Base-by-base conservation (phyloP, 2,113 vertebrate genomes). In the Serinus canaria region DNA sequence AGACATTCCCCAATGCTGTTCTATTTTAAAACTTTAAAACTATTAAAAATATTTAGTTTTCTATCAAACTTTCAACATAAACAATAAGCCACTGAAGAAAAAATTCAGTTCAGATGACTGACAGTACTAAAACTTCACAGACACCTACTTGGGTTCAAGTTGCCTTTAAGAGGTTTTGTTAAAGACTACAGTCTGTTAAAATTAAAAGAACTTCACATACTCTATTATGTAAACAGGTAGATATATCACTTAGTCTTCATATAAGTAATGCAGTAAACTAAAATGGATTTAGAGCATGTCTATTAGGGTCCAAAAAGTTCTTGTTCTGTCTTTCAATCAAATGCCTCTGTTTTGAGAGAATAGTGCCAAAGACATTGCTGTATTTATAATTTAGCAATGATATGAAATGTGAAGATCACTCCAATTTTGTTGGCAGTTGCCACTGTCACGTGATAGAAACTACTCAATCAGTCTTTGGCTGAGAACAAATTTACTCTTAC, bases 401-500 rank as follows among this genome's bases (percentile, higher is more conserved):
- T 50, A 91, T 18, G n/a, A 59, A 83, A 92, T 16, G 56, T 88
- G 64, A 96, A 88, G 53, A 87, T 77, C 50, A 83, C 6, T 89
- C 46, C 27, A n/a, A 56, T 76, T 92, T 95, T 94, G 24, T 63
- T 94, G 87, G 79, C 66, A 63, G 25, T 50, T 92, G 27, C 17
- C 92, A 11, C 13, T 30, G 46, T 83, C 90, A 77, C 14, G 16
- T 81, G 63, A 37, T 52, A 73, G 70, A 84, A 91, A 81, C 24
- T 67, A 46, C 68, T 80, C 82, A 95, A 81, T 49, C n/a, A 87
- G 30, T 78, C 39, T 64, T 55, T 58, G 37, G 22, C n/a, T 79
- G 88, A 72, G 76, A 92, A 87, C 13, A 86, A 81, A 78, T 89
- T 83, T 87, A 78, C 58, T 95, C 90, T 83, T 92, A 89, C 68